Evolutionary conservation across 2,797 vertebrate genomes (phyloP).

Genomic region (Scleropages formosus): DNA sequence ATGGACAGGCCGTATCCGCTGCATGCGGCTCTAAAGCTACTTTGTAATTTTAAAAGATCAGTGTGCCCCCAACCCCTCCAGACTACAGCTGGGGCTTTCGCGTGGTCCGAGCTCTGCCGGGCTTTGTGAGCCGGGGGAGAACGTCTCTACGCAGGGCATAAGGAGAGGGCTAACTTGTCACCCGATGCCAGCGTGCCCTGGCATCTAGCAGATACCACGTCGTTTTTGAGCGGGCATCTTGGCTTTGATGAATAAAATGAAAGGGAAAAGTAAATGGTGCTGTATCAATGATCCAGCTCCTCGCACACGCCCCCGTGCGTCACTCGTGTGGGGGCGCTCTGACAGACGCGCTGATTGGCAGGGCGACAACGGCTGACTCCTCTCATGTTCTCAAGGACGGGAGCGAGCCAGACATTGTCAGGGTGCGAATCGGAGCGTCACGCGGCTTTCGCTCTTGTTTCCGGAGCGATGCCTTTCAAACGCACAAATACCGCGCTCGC

Average conservation of each 20-base stretch:
- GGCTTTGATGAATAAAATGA: constrained; percentile 33
- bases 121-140: no score
- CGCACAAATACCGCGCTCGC: neutral
- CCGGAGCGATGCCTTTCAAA: neutral
- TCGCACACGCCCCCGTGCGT: constrained; percentile 14
- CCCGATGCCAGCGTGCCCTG: constrained; percentile 21
- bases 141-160: no score
- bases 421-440: neutral
- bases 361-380: constrained; percentile 23
- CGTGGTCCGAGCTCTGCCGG: no score
- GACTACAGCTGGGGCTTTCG: no score
- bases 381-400: constrained; percentile 24
- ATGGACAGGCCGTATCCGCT: no score
- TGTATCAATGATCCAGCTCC: constrained; percentile 38
- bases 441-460: neutral
- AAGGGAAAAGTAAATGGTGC: constrained; percentile 43
- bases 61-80: no score
- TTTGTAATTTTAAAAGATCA: no score
- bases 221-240: constrained; percentile 20
- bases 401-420: no score
- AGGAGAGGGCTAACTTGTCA: no score
- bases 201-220: constrained; percentile 36
- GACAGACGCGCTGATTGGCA: constrained; percentile 15
- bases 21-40: no score
- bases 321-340: neutral